phyloP scores from a whole-genome alignment of 2,797 vertebrate genomes.

The Siniperca obscura region DNA sequence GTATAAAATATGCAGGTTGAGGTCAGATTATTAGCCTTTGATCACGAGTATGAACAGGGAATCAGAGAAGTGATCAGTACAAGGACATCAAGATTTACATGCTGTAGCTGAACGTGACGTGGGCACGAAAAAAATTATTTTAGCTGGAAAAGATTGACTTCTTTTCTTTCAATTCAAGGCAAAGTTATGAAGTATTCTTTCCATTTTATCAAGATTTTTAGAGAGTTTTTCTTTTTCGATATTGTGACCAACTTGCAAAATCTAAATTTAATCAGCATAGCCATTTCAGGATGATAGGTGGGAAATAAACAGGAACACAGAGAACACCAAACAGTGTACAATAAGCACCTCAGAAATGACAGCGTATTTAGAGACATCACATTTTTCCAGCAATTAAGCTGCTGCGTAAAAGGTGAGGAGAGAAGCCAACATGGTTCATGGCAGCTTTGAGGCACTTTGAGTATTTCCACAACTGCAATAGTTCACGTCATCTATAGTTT shows the following conservation, averaged over 20 bases:
- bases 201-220: background rate
- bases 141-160: background rate
- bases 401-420: constrained; percentile 1
- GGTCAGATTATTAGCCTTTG: constrained; percentile 64
- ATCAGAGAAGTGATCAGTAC: constrained; percentile 18
- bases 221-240: background rate
- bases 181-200: background rate
- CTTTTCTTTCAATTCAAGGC: background rate
- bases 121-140: background rate
- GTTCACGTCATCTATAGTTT: background rate
- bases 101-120: constrained; percentile 13
- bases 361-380: background rate
- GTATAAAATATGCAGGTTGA: constrained; percentile 61
- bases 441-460: background rate
- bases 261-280: constrained; percentile 4
- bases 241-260: background rate
- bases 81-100: constrained; percentile 33
- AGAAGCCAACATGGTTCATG: background rate
- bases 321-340: background rate
- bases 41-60: constrained; percentile 35
- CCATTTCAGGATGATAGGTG: constrained; percentile 6
- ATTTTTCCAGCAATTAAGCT: constrained; percentile 10
- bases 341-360: background rate
- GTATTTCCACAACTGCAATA: background rate
- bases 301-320: background rate